Percentiles rank a stretch among this genome's conserved stretches.
phyloP scores from a whole-genome alignment of 2,888 invertebrate genomes.

The Zaprionus obscuricornis region DNA sequence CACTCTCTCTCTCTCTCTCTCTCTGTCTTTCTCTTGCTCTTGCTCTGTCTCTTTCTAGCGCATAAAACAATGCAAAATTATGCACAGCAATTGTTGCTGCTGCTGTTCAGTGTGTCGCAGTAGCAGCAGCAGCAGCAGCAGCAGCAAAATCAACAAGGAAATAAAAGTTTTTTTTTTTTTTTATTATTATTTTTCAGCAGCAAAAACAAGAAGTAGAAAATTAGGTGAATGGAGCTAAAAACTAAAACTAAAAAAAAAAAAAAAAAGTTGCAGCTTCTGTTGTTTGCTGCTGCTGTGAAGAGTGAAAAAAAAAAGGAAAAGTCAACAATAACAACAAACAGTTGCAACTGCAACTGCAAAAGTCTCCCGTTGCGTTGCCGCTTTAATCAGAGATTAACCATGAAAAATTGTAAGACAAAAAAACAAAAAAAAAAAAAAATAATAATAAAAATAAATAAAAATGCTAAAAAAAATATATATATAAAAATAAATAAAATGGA shows the following conservation, averaged over 20 bases:
- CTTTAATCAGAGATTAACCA: slow-evolving; percentile 40
- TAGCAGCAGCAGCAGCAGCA: slow-evolving; percentile 2
- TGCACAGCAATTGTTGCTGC: slow-evolving; percentile 37
- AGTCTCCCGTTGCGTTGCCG: not conserved
- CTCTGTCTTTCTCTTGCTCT: not conserved
- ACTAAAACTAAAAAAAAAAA: slow-evolving; percentile 2
- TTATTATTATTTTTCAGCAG: slow-evolving; percentile 2
- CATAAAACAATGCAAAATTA: slow-evolving; percentile 52
- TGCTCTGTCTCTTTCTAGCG: not conserved
- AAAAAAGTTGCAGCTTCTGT: not conserved
- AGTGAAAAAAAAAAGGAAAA: slow-evolving; percentile 7
- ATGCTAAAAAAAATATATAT: not conserved
- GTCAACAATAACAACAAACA: slow-evolving; percentile 8
- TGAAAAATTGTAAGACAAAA: too few relatives aligned
- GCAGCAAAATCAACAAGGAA: slow-evolving; percentile 35
- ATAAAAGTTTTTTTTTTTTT: slow-evolving; percentile 41
- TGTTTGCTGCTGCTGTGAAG: not conserved
- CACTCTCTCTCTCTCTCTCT: not conserved
- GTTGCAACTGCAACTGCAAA: slow-evolving; percentile 29
- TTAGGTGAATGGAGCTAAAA: slow-evolving; percentile 72
- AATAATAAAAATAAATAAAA: not conserved
- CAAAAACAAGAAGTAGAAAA: slow-evolving; percentile 48
- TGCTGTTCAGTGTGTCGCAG: slow-evolving; percentile 42
- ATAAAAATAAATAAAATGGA: not conserved
- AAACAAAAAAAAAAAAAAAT: slow-evolving; percentile 5